Base-by-base conservation (phyloP, 2,797 vertebrate genomes). In the Acanthiza pusilla region DNA sequence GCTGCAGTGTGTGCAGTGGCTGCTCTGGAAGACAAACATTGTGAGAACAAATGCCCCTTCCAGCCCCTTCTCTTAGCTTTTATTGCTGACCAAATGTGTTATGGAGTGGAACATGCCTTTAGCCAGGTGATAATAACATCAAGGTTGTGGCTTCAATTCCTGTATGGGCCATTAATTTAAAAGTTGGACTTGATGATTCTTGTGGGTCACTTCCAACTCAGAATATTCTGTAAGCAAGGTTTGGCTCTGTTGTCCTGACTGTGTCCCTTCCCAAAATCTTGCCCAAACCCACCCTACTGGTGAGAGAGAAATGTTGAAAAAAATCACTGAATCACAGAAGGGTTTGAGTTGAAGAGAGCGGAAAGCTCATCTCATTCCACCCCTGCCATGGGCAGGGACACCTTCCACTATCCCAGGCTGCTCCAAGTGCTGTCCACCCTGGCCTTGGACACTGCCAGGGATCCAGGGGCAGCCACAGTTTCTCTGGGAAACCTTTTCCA, bases 351-450 rank as follows among this genome's bases (percentile, higher is more conserved):
- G 43, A 45, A 51, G 23, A 29, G 17, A 71, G 17, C 7, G 26
- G 16, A 30, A 51, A 34, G 29, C 4, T 45, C 2, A 40, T 22
- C 29, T 15, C 1, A 10, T 57, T 36, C 23, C 43, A 43, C 5
- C 11, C 8, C 13, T 63, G 27, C 19, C 23, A 11, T 11, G 11
- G 15, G 2, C 10, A 47, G 68, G 30, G 8, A 13, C n/a, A 22
- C 1, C 25, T 65, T 26, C 25, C 12, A 45, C 6, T 16, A 0
- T 12, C 8, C 7, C 65, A 57, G n/a, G 4, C 0, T 63, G 36
- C 14, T 38, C 4, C 10, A 21, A 51, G 4, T 4, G 17, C 17
- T 2, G 0, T 40, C 38, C n/a, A 76, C 0, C 9, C 5, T 34
- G 8, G n/a, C 14, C 4, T 45, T 58, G 20, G 12, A 10, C 10